Conservation (phyloP, 1,140 invertebrate genomes). For the Zaprionus camerounensis region DNA sequence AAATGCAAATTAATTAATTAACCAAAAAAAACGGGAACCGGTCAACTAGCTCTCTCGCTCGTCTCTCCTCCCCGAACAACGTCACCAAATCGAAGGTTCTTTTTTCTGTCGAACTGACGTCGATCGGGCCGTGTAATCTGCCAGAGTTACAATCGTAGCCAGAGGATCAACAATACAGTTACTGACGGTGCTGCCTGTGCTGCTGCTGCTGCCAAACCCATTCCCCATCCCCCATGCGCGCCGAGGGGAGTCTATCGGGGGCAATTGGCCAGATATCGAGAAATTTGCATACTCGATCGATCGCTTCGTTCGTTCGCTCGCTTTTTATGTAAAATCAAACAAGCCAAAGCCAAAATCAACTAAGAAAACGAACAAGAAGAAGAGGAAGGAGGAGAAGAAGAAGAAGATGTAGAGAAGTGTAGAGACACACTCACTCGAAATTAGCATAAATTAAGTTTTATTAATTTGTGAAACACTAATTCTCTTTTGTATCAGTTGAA, state of each 20-base stretch:
- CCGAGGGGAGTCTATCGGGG: conserved; percentile 21
- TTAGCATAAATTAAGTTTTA: conserved; percentile 83
- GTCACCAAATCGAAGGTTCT: conserved; percentile 8
- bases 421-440: conserved; percentile 44
- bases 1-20: conserved; percentile 79
- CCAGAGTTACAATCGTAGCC: conserved; percentile 5
- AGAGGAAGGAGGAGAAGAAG: background rate
- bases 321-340: conserved; percentile 66
- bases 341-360: conserved; percentile 35
- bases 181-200: conserved; percentile 9
- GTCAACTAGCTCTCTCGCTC: conserved; percentile 30
- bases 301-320: conserved; percentile 42
- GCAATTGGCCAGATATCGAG: conserved; percentile 12
- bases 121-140: background rate
- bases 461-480: conserved; percentile 82
- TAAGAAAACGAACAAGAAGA: conserved; percentile 14
- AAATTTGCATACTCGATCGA: conserved; percentile 65
- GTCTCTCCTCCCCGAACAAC: background rate
- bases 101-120: background rate
- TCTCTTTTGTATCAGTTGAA: conserved; percentile 61
- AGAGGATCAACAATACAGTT: conserved; percentile 22
- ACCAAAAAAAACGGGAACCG: conserved; percentile 45
- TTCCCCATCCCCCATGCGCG: conserved; percentile 19
- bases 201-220: conserved; percentile 13
- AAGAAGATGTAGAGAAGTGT: background rate